Conservation (phyloP, 1,140 invertebrate species). For the Drosophila obscura region DNA sequence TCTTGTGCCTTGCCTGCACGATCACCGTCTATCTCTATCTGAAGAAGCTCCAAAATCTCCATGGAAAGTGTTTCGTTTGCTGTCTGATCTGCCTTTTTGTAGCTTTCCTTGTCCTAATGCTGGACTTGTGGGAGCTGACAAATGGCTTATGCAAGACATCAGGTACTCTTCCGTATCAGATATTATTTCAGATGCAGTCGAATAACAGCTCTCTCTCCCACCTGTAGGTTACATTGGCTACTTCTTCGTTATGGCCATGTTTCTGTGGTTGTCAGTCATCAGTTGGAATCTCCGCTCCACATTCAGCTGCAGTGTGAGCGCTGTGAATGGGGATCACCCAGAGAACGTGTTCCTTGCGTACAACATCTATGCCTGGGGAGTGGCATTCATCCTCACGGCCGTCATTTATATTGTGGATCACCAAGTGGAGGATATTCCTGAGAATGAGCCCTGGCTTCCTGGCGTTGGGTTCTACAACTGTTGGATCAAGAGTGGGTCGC, state of each 20-base stretch:
- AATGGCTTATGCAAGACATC: neutral
- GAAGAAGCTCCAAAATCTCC: slow-evolving; percentile 88
- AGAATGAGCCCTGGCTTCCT: slow-evolving; percentile 79
- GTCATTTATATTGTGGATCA: slow-evolving; percentile 71
- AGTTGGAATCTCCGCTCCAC: slow-evolving; percentile 90
- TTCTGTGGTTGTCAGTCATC: slow-evolving; percentile 91
- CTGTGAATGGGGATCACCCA: slow-evolving; percentile 53
- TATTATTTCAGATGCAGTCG: neutral
- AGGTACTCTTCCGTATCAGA: slow-evolving; percentile 6
- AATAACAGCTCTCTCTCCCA: slow-evolving; percentile 1
- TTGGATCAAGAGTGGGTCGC: slow-evolving; percentile 86
- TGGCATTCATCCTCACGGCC: slow-evolving; percentile 84
- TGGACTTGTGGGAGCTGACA: slow-evolving; percentile 63
- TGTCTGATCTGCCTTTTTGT: slow-evolving; percentile 87
- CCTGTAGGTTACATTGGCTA: slow-evolving; percentile 87
- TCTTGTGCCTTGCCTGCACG: slow-evolving; percentile 88
- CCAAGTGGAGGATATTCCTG: slow-evolving; percentile 55
- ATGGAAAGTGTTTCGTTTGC: slow-evolving; percentile 89
- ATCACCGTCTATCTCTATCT: slow-evolving; percentile 89
- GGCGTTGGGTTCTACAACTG: slow-evolving; percentile 85
- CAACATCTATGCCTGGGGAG: slow-evolving; percentile 89
- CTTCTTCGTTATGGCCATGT: slow-evolving; percentile 89
- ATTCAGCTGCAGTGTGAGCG: slow-evolving; percentile 85
- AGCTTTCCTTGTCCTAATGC: slow-evolving; percentile 86
- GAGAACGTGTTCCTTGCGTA: slow-evolving; percentile 86